Conservation (phyloP, 2,888 invertebrate species). For the Torymus auratus region DNA sequence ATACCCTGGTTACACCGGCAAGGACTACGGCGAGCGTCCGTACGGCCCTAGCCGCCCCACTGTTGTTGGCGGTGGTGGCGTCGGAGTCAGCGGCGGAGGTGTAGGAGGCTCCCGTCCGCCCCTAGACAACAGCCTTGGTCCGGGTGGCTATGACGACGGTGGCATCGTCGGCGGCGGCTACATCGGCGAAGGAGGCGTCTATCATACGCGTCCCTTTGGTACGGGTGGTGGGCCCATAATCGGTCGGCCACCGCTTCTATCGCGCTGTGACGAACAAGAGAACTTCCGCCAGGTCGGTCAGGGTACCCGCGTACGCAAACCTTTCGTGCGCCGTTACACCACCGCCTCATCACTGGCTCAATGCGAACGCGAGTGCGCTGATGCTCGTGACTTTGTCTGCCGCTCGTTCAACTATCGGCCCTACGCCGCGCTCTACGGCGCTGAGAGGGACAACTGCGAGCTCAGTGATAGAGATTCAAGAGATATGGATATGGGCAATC, state of each 20-base stretch:
- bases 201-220: conserved; percentile 70
- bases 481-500: conserved; percentile 90
- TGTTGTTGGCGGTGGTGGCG: conserved; percentile 60
- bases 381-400: conserved; percentile 85
- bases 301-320: conserved; percentile 87
- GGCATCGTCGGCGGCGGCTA: conserved; percentile 72
- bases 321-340: conserved; percentile 86
- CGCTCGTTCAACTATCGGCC: conserved; percentile 88
- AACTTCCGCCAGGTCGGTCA: conserved; percentile 89
- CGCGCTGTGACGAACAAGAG: conserved; percentile 88
- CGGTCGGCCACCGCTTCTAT: conserved; percentile 76
- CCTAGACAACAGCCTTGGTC: conserved; percentile 68
- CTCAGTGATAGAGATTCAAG: conserved; percentile 91
- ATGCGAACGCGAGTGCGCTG: conserved; percentile 88
- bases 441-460: conserved; percentile 91
- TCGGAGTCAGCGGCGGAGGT: conserved; percentile 62
- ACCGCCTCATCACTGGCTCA: conserved; percentile 86
- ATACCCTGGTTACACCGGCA: conserved; percentile 59
- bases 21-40: conserved; percentile 62
- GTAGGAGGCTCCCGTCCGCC: conserved; percentile 67
- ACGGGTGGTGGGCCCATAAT: conserved; percentile 75
- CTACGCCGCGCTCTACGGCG: conserved; percentile 80
- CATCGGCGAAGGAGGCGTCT: conserved; percentile 72
- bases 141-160: conserved; percentile 72
- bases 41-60: conserved; percentile 35